Percentiles rank a stretch among this genome's conserved stretches.
Conservation (phyloP, 2,113 vertebrate species). For the Chunga burmeisteri region DNA sequence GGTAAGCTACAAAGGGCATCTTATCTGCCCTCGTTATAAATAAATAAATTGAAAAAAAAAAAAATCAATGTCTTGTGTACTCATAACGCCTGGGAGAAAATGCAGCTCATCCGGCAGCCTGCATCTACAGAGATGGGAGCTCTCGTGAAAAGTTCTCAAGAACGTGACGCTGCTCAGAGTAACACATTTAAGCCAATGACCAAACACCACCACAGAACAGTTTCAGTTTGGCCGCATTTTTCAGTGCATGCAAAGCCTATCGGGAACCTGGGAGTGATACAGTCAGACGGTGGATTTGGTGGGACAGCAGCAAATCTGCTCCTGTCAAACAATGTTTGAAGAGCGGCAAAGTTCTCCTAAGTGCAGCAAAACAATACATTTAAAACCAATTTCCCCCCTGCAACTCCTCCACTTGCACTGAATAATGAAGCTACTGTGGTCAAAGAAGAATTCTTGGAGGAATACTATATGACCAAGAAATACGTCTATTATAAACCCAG, state of each 20-base stretch:
- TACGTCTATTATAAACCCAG: accelerated
- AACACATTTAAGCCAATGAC: not conserved
- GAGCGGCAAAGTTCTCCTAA: not conserved
- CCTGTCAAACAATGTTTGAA: not conserved
- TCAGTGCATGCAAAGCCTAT: not conserved
- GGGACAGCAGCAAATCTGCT: not conserved
- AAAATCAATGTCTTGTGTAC: not conserved
- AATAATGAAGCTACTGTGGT: not conserved
- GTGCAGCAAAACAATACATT: not conserved
- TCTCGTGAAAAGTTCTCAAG: not conserved
- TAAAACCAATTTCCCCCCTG: not conserved
- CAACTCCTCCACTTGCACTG: not conserved
- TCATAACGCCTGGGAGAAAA: not conserved
- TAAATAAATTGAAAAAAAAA: not conserved
- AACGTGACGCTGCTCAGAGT: accelerated
- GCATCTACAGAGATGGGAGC: not conserved
- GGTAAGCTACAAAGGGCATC: not conserved
- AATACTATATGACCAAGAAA: not conserved
- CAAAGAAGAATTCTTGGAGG: not conserved
- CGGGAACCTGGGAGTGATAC: accelerated
- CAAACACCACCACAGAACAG: not conserved
- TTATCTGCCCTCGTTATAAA: not conserved
- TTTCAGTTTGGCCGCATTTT: not conserved
- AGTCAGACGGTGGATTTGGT: too few species aligned
- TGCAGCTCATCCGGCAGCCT: not conserved